phyloP scores from a whole-genome alignment of 1,140 invertebrate genomes.

The Trichonephila clavipes region DNA sequence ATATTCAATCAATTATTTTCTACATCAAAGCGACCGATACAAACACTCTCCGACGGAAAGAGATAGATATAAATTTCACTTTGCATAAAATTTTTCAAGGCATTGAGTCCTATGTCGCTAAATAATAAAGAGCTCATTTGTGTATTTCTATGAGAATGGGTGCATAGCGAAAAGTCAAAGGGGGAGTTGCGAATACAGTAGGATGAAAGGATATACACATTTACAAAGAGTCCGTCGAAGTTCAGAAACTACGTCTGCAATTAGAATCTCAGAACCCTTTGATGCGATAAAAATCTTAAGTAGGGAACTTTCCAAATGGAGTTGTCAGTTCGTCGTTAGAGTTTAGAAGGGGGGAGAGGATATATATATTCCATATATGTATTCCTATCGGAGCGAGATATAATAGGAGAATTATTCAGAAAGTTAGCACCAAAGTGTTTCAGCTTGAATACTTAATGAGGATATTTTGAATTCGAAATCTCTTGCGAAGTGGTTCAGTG shows the following conservation, averaged over 20 bases:
- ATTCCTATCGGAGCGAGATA: background rate
- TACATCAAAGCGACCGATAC: too few species aligned
- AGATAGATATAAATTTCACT: constrained; percentile 6
- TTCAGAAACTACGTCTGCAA: background rate
- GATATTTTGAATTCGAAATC: background rate
- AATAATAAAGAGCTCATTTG: constrained; percentile 30
- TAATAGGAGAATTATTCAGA: constrained; percentile 30
- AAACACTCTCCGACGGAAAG: background rate
- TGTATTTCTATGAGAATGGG: background rate
- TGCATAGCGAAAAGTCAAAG: background rate
- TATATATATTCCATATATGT: background rate
- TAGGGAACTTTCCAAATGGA: constrained; percentile 22
- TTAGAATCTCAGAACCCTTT: constrained; percentile 3
- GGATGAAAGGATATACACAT: background rate
- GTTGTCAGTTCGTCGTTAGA: background rate
- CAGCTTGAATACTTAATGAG: constrained; percentile 17
- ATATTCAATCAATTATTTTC: too few species aligned
- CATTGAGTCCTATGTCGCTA: background rate
- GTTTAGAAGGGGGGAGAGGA: background rate
- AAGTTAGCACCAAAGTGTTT: constrained; percentile 27
- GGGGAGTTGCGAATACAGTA: background rate
- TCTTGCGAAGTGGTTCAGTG: background rate
- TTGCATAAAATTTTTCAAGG: constrained; percentile 33
- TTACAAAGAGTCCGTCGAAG: background rate
- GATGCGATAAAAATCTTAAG: constrained; percentile 36